Evolutionary conservation across 2,113 vertebrate species (phyloP).

Genomic region (Heterotis niloticus): DNA sequence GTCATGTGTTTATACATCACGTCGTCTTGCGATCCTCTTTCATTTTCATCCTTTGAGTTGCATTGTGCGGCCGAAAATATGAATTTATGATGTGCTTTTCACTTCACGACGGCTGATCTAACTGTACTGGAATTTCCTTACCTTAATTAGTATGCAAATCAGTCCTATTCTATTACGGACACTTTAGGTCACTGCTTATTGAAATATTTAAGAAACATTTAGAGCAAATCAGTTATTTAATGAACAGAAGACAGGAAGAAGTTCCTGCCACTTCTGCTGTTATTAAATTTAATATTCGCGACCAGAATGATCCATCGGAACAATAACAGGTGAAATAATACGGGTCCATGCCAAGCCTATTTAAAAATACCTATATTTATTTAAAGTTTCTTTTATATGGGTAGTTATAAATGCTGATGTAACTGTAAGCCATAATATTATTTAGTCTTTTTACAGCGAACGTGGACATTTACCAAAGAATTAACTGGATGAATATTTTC

Average conservation of each 20-base stretch:
- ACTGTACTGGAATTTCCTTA: slow-evolving; percentile 55
- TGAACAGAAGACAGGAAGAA: slow-evolving; percentile 59
- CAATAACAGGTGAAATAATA: slow-evolving; percentile 6
- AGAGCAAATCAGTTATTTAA: slow-evolving; percentile 54
- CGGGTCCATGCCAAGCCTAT: neutral
- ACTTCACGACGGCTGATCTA: neutral
- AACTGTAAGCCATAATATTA: neutral
- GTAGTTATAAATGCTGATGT: neutral
- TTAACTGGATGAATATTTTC: neutral
- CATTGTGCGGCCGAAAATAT: too few relatives aligned
- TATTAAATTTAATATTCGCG: slow-evolving; percentile 58
- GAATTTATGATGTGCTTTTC: neutral
- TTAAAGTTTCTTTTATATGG: neutral
- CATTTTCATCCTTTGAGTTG: too few relatives aligned
- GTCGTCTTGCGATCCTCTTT: too few relatives aligned
- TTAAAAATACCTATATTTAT: slow-evolving; percentile 9
- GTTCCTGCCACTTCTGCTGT: slow-evolving; percentile 64
- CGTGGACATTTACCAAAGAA: neutral
- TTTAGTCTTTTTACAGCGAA: neutral
- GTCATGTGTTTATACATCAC: too few relatives aligned
- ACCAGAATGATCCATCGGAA: slow-evolving; percentile 13
- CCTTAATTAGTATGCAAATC: neutral
- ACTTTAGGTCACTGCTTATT: slow-evolving; percentile 41
- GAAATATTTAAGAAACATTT: slow-evolving; percentile 56
- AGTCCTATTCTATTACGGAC: slow-evolving; percentile 31